Evolutionary conservation across 1,140 invertebrate genomes (phyloP), one percentile per base, ranked within the genome.

Genomic region (Drosophila kanapiae): DNA sequence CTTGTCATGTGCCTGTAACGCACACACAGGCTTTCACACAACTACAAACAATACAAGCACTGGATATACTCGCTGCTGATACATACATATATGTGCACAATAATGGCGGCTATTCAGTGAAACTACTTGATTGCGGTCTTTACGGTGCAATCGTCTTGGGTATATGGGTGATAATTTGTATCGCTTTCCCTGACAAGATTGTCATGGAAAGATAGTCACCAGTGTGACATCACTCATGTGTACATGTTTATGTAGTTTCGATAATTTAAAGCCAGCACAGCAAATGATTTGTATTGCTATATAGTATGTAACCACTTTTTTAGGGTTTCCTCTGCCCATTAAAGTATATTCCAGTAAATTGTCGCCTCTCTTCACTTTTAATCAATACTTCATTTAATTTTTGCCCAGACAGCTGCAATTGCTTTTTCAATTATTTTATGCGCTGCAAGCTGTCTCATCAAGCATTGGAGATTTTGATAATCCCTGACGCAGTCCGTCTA

Each of bases 1-100:
- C 48, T 42, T 80, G 71, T 80, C 81, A 79, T 47, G 48, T 31
- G 45, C 23, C 61, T 75, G 61, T 70, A 69, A 72, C 63, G 68
- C 51, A 23, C 35, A 29, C 38, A 29, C 31, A 45, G 5, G 43
- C 11, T 16, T 11, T 13, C 47, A 60, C 40, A 33, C 45, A 57
- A 48, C 5, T 16, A 48, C 59, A 31, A 37, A 27, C 70, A 45
- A 40, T 31, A 37, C 40, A 27, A 47, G 29, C 14, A 23, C 29
- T 11, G 47, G 57, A 43, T 38, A 35, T 31, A 16, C 11, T 6
- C 4, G 33, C 11, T 8, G 58, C 40, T 13, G 5, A 18, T 58
- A 45, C 23, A 18, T 33, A 14, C n/a, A 42, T 16, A 56, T 27
- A 9, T 11, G 37, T 10, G n/a, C 13, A 11, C 51, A 23, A 49